Base-by-base conservation (phyloP, 2,888 invertebrate genomes). In the Thera obeliscata region DNA sequence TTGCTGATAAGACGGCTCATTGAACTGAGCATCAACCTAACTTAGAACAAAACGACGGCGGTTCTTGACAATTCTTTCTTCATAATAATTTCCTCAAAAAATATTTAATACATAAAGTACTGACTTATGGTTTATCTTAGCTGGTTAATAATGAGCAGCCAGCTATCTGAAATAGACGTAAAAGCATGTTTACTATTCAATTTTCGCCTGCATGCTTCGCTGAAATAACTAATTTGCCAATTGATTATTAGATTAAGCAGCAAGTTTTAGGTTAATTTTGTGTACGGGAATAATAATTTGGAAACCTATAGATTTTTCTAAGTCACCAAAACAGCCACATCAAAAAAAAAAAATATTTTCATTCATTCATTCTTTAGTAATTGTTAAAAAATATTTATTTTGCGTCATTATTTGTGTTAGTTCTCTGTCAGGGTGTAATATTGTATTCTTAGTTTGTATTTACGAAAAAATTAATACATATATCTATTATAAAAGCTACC, bases 241-340 rank as follows among this genome's bases (percentile, higher is more conserved):
- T 57, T 50, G 33, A 52, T 57, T 66, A 41, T 3, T 35, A 43
- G 48, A 65, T 57, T 57, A 38, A 55, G 49, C 57, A 8, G 11
- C 12, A 64, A 67, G 38, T 61, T 68, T 64, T 61, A 54, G 35
- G 58, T 64, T 61, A 65, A 69, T 54, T 69, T 61, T 38, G 33
- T 61, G 9, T 22, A 22, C 22, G 22, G 22, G 22, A 22, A 22
- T 22, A 22, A 22, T 22, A 22, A 22, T 22, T 22, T 22, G 22
- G 22, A 22, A 22, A 22, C 22, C 22, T 22, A 22, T 22, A 22
- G 1, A 22, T 22, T 22, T 22, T 22, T 22, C 22, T 22, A 22
- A 22, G 22, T 22, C 22, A 22, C 22, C 22, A 22, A 22, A 22
- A 22, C 22, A 22, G 22, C 22, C 22, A 22, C 22, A 22, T 22